Evolutionary conservation across 1,140 invertebrate species (phyloP).

Genomic region (Sitodiplosis mosellana): DNA sequence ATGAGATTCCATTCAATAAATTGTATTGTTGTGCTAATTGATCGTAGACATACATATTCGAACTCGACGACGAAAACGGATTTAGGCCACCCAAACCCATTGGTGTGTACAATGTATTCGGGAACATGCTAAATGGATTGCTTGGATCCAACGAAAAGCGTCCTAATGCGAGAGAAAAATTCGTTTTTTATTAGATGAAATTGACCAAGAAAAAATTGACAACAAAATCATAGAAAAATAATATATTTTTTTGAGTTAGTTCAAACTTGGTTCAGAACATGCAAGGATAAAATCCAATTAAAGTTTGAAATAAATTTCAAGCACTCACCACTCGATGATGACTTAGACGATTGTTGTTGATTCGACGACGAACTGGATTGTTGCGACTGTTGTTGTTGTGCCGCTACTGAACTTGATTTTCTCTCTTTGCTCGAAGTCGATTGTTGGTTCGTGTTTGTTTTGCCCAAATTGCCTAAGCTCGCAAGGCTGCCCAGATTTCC

Average conservation of each 20-base stretch:
- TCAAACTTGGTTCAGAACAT: too few species aligned
- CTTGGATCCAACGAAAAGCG: constrained; percentile 31
- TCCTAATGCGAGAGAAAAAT: too few species aligned
- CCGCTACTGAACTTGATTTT: constrained; percentile 12
- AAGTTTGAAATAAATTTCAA: too few species aligned
- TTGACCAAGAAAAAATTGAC: too few species aligned
- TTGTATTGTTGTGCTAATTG: constrained; percentile 54
- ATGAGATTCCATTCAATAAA: constrained; percentile 46
- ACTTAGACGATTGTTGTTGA: constrained; percentile 5
- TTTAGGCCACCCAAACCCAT: constrained; percentile 65
- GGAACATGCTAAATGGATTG: constrained; percentile 72
- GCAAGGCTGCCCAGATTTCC: too few species aligned
- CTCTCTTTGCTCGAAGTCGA: constrained; percentile 22
- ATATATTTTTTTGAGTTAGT: too few species aligned
- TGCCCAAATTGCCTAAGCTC: not conserved
- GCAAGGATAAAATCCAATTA: too few species aligned
- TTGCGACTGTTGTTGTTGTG: constrained; percentile 16
- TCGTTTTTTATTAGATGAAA: too few species aligned
- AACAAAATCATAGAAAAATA: too few species aligned
- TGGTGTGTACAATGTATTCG: constrained; percentile 74
- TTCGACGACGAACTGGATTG: constrained; percentile 12
- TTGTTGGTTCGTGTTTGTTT: constrained; percentile 8
- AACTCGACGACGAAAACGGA: constrained; percentile 60
- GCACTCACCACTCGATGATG: constrained; percentile 8
- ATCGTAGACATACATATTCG: constrained; percentile 61